Evolutionary conservation across 1,140 invertebrate species (phyloP), one percentile per base, ranked within the genome.

Genomic region (Chironomus tepperi): DNA sequence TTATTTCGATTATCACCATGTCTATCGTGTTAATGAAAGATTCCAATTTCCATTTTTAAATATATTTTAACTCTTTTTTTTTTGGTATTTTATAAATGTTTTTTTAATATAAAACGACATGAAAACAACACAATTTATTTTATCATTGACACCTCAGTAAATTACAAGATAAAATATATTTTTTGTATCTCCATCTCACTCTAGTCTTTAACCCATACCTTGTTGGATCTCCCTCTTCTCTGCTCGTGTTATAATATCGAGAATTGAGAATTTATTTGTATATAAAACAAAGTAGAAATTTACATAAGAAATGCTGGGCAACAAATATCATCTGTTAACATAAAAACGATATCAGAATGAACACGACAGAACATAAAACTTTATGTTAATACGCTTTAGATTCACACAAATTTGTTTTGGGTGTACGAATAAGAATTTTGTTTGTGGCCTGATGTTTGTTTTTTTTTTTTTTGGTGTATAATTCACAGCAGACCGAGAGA

Each of bases 311-410:
- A 57, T 57, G n/a, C 47, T 57, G 47, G 47, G 12, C 47, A 57
- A 57, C 47, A 57, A 57, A 57, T 57, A 57, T 57, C 47, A 57
- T 57, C 47, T 57, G 47, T 70, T 18, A 70, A 70, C 65, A 70
- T 70, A 70, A 70, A 70, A 70, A 70, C 65, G 65, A 70, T 70
- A 70, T 70, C 65, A 70, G 47, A 70, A 7, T 70, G 65, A 70
- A 70, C 65, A 70, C 65, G 65, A 70, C 65, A 70, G 16, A 70
- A 70, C 65, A 70, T 70, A 19, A 70, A 70, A 70, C 65, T 70
- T 70, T 70, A 70, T 70, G 65, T 70, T 70, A 70, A 70, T 70
- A 70, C 19, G 65, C 19, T 70, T 70, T 70, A 57, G 47, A 57
- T 57, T 57, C 47, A 57, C 47, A 57, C 47, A 57, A 12, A 57